Conservation (phyloP, 2,797 vertebrate genomes). For the Tragopan temminckii region DNA sequence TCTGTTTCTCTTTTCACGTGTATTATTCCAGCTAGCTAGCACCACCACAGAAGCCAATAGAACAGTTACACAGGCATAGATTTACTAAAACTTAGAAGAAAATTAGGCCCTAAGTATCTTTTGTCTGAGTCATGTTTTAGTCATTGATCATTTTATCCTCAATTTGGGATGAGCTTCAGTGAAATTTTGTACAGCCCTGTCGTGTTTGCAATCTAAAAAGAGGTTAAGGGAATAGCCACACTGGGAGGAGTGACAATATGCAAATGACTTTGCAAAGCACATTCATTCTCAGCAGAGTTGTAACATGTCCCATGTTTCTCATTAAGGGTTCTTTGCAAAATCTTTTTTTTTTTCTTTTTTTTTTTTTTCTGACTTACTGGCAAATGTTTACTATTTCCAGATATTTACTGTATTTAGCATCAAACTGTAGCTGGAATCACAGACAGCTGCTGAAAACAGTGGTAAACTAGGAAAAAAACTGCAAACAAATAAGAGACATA, state of each 20-base stretch:
- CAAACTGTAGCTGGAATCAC: slow-evolving; percentile 19
- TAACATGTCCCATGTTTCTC: slow-evolving; percentile 72
- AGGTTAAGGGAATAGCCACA: slow-evolving; percentile 73
- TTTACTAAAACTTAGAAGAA: slow-evolving; percentile 41
- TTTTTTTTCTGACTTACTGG: slow-evolving; percentile 45
- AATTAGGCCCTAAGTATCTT: slow-evolving; percentile 46
- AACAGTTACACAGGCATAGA: slow-evolving; percentile 9
- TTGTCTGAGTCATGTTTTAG: slow-evolving; percentile 62
- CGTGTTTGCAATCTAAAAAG: slow-evolving; percentile 60
- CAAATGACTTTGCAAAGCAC: slow-evolving; percentile 73
- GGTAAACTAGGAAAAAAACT: background rate
- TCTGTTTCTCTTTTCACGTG: background rate
- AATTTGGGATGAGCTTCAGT: slow-evolving; percentile 46
- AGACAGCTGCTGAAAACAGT: slow-evolving; percentile 26
- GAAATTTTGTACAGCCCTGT: slow-evolving; percentile 50
- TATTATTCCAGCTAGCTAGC: background rate
- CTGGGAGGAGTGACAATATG: slow-evolving; percentile 77
- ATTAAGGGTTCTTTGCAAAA: slow-evolving; percentile 72
- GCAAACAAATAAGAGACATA: background rate
- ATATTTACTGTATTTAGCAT: slow-evolving; percentile 65
- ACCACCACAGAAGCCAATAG: background rate
- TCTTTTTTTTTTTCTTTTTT: slow-evolving; percentile 47
- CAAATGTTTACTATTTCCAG: slow-evolving; percentile 72
- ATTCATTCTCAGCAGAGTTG: slow-evolving; percentile 69
- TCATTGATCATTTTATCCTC: slow-evolving; percentile 67